A percentile compares a stretch with the other conserved stretches of the same genome.
These are phyloP conservation scores for Temnothorax longispinosus DNA, from an alignment of 1,140 invertebrate genomes.

Conservation along the genomic window DNA sequence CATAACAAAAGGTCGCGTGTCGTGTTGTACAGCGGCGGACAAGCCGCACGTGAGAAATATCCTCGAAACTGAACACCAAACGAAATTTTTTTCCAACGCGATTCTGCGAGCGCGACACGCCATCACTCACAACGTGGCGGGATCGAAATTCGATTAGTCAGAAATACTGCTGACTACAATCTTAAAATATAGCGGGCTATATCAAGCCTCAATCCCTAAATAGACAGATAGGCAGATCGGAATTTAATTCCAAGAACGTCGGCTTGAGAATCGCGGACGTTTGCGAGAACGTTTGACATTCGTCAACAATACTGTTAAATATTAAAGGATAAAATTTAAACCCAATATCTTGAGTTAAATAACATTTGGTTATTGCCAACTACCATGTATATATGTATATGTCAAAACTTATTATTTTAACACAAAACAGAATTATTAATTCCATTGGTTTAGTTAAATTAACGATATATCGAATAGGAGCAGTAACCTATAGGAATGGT, in stretches of 20 bases:
- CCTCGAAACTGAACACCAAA: not conserved
- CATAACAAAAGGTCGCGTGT: slow-evolving; percentile 46
- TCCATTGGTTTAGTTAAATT: too few relatives aligned
- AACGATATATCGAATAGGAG: too few relatives aligned
- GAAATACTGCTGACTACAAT: not conserved
- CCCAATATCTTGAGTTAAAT: too few relatives aligned
- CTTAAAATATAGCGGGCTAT: not conserved
- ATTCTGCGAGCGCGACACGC: not conserved
- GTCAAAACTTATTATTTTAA: too few relatives aligned
- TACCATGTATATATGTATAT: too few relatives aligned
- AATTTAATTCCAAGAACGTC: not conserved
- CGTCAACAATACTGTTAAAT: not conserved
- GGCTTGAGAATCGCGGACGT: not conserved
- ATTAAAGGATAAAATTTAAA: too few relatives aligned
- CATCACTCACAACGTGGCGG: not conserved
- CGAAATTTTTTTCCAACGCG: not conserved
- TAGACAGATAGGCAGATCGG: not conserved
- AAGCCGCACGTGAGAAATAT: not conserved
- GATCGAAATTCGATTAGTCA: not conserved
- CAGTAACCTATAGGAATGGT: too few relatives aligned
- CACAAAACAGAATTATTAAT: too few relatives aligned
- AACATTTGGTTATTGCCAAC: too few relatives aligned
- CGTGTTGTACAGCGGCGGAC: not conserved
- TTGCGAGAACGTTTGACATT: not conserved
- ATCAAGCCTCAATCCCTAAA: not conserved